phyloP scores from a whole-genome alignment of 2,797 vertebrate species.

The Benthosema pterotum region DNA sequence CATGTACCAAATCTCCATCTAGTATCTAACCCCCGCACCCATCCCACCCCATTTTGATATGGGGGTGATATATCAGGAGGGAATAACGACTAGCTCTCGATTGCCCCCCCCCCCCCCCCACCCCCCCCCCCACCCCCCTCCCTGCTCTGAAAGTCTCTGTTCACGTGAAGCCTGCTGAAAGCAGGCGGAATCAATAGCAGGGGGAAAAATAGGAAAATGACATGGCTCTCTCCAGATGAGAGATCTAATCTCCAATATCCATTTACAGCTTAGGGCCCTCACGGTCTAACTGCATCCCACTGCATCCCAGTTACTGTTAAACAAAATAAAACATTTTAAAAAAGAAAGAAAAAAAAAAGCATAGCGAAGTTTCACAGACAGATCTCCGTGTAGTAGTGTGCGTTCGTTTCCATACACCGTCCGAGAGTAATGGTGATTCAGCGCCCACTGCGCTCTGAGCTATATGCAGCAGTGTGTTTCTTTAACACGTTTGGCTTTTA shows the following conservation, averaged over 20 bases:
- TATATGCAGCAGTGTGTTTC: constrained; percentile 4
- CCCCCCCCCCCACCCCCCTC: constrained; percentile 53
- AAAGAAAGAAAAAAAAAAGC: too few relatives aligned
- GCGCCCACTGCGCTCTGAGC: constrained; percentile 9
- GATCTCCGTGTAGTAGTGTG: constrained; percentile 44
- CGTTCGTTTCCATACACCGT: constrained; percentile 23
- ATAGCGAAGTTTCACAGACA: constrained; percentile 26
- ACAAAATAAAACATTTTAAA: constrained; percentile 36
- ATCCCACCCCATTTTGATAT: constrained; percentile 46
- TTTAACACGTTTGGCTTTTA: constrained; percentile 35
- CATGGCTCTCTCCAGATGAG: constrained; percentile 84
- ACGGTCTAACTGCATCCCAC: constrained; percentile 51
- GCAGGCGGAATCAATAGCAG: constrained; percentile 82
- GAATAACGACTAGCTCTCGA: constrained; percentile 63
- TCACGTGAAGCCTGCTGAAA: constrained; percentile 80
- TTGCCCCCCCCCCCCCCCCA: constrained; percentile 56
- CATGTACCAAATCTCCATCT: constrained; percentile 49
- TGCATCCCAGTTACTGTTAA: constrained; percentile 61
- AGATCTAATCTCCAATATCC: constrained; percentile 86
- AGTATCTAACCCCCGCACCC: constrained; percentile 35
- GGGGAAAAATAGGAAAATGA: constrained; percentile 86
- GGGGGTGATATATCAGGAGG: constrained; percentile 55
- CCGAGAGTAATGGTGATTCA: neutral
- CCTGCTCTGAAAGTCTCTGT: constrained; percentile 71
- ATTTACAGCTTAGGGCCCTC: constrained; percentile 80